A percentile compares a stretch with the other conserved stretches of the same genome.
phyloP scores from a whole-genome alignment of 2,888 invertebrate genomes.

The Silvanus unidentatus region DNA sequence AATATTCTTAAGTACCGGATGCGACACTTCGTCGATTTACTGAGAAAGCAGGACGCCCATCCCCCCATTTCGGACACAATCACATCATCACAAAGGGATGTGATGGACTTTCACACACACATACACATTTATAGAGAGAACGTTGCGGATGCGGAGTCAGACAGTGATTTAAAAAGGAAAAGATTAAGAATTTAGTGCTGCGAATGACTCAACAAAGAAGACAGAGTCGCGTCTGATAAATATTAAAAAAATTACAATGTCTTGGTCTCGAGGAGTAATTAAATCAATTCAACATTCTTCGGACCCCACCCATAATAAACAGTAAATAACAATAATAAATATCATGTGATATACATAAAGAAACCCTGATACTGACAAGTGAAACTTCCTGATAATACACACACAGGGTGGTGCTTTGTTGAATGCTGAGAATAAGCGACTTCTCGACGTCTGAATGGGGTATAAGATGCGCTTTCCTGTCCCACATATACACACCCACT shows the following conservation, averaged over 20 bases:
- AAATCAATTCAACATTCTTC: too few species aligned
- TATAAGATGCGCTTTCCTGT: constrained; percentile 1
- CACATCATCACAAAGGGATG: constrained; percentile 27
- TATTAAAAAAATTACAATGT: not conserved
- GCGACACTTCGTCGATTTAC: constrained; percentile 38
- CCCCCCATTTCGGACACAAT: constrained; percentile 25
- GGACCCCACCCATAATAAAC: constrained; percentile 4
- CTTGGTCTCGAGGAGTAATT: not conserved
- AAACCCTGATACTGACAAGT: constrained; percentile 39
- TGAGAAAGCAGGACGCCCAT: constrained; percentile 24
- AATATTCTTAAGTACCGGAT: constrained; percentile 45
- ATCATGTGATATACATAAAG: constrained; percentile 30
- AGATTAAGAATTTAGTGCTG: too few species aligned
- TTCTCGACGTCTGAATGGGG: constrained; percentile 11
- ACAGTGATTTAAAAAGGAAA: too few species aligned
- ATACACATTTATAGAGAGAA: constrained; percentile 9
- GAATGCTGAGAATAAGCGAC: constrained; percentile 20
- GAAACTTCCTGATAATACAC: constrained; percentile 36
- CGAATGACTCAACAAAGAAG: too few species aligned
- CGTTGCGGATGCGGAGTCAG: too few species aligned
- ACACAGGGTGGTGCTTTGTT: constrained; percentile 31
- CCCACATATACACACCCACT: constrained; percentile 12
- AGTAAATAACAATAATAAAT: constrained; percentile 34
- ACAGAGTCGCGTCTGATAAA: too few species aligned
- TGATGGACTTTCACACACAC: constrained; percentile 14